Base-by-base conservation (phyloP, 2,797 vertebrate species). In the Anniella stebbinsi region DNA sequence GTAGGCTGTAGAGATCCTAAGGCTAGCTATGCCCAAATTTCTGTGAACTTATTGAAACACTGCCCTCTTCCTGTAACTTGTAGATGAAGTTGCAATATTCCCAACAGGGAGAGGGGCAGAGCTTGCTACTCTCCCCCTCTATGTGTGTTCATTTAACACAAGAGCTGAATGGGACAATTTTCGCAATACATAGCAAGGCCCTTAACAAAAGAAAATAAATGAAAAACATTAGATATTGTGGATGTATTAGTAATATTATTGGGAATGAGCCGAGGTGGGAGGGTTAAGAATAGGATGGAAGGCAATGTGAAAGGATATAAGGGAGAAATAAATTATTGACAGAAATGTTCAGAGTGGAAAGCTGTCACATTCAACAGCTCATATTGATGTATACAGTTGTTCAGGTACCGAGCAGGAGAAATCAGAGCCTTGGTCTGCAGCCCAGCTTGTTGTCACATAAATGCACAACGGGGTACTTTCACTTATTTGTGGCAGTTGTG, bases 401-500 rank as follows among this genome's bases (percentile, higher is more conserved):
- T 88, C 36, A 83, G 80, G 33, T 51, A 51, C 28, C 21, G 33
- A 76, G 70, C 12, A 66, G 76, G 80, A 89, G 15, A 75, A 84
- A 66, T 84, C 72, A 84, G 54, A 84, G 70, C 70, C 41, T 41
- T 83, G 54, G 54, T 48, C 30, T 48, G 57, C n/a, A 76, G 72
- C 41, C 72, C 81, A 66, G 72, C 72, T 63, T 45, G 88, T 67
- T 76, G 38, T 21, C 54, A 75, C 28, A 36, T 36, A 88, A 88
- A 87, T 54, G 25, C 54, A 77, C 73, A 36, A 82, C 18, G 66
- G 60, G 80, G 36, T 67, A 77, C 63, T 87, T 83, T 86, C 67
- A 70, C 66, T 60, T 87, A 83, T 84, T 87, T 82, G 48, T 87
- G n/a, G 30, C 18, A 13, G 57, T 51, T 89, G 80, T 77, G 57